Evolutionary conservation across 2,888 invertebrate genomes (phyloP).

Genomic region (Clunio marinus): DNA sequence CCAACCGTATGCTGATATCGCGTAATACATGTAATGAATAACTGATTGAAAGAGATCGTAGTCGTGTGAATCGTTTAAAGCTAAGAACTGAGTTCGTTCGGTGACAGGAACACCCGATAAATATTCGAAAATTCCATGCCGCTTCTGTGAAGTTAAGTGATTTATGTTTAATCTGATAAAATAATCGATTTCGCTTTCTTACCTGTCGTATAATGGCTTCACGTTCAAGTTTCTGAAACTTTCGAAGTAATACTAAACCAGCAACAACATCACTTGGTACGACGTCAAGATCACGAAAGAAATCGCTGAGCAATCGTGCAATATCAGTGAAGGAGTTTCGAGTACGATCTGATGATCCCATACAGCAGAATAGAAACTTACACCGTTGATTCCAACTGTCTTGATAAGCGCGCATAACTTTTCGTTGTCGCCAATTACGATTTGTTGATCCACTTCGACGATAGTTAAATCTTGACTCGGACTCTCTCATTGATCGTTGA

Average conservation of each 20-base stretch:
- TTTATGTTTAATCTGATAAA: not conserved
- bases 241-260: conserved; percentile 71
- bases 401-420: conserved; percentile 80
- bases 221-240: conserved; percentile 74
- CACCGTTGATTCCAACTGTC: conserved; percentile 84
- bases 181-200: no score
- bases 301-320: conserved; percentile 75
- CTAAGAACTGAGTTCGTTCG: conserved; percentile 73
- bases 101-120: conserved; percentile 80
- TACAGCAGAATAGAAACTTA: conserved; percentile 75
- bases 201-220: conserved; percentile 69
- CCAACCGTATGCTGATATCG: conserved; percentile 84
- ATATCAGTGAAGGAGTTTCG: conserved; percentile 82
- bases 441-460: conserved; percentile 71
- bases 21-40: conserved; percentile 80
- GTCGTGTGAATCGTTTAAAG: conserved; percentile 68
- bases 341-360: conserved; percentile 68
- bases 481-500: conserved; percentile 73
- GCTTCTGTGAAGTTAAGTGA: conserved; percentile 43
- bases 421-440: conserved; percentile 82
- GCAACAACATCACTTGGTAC: conserved; percentile 84
- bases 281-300: conserved; percentile 82
- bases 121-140: conserved; percentile 79
- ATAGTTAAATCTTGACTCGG: conserved; percentile 70
- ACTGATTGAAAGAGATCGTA: conserved; percentile 62